Base-by-base conservation (phyloP, 2,888 invertebrate genomes). In the Neoscelio sp. region DNA sequence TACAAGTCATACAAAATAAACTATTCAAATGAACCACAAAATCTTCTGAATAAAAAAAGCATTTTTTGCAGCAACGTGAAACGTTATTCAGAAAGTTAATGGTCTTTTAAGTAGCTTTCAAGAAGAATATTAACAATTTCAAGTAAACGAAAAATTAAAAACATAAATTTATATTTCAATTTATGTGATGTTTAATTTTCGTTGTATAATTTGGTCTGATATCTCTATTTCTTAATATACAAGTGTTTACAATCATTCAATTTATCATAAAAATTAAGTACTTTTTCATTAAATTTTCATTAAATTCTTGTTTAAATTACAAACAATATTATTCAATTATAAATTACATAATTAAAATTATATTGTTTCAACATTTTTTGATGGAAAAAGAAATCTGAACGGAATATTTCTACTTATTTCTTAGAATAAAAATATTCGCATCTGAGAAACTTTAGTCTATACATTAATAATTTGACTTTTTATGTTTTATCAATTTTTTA, bases 261-360 rank as follows among this genome's bases (percentile, higher is more conserved):
- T 30, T 60, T 60, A 60, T 30, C 30, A 0, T 10, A 20, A 38
- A 13, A 60, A 30, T 44, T 26, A 44, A n/a, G 30, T 60, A 58
- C 42, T 42, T 58, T 42, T 58, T 42, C 42, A n/a, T 44, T 60
- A 58, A 58, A 58, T 58, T 42, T 58, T 42, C 42, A 58, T 42
- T 58, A 58, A 28, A 13, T 13, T 42, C 58, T 13, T 44, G 60
- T 44, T 18, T 60, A 26, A 60, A 40, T 60, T 33, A n/a, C n/a
- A n/a, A n/a, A n/a, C n/a, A n/a, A 60, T 30, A 33, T 18, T 15
- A 40, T 40, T 38, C 26, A 56, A 44, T 44, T 44, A n/a, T n/a
- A n/a, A n/a, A n/a, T n/a, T n/a, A 4, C 23, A 23, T 23, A 4
- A 3, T 23, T 23, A 6, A 23, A 23, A 23, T 23, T 23, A 23